Conservation (phyloP, 2,113 vertebrate genomes). For the Muntiacus muntjak region DNA sequence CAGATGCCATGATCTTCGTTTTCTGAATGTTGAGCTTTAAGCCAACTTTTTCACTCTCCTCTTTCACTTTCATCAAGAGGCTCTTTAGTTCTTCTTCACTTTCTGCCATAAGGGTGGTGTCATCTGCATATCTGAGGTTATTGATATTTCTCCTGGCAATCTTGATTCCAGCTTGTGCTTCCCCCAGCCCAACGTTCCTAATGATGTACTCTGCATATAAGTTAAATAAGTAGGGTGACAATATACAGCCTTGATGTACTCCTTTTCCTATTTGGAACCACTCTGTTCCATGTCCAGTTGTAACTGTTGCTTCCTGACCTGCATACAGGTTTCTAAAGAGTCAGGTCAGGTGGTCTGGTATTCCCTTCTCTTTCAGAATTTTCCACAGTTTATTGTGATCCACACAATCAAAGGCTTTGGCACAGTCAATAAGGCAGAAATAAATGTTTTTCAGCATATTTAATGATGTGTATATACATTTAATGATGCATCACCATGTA, state of each 20-base stretch:
- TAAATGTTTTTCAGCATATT: background rate
- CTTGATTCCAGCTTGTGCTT: background rate
- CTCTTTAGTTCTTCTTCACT: background rate
- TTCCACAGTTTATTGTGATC: background rate
- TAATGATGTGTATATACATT: background rate
- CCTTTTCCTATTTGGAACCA: background rate
- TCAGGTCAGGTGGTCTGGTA: background rate
- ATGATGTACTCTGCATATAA: background rate
- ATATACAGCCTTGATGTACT: background rate
- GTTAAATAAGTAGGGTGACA: background rate
- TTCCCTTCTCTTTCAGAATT: background rate
- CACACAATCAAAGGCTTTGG: background rate
- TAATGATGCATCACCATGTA: background rate
- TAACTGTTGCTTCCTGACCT: background rate
- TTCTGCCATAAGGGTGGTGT: background rate
- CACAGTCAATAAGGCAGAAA: background rate
- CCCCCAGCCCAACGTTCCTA: accelerated
- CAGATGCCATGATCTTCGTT: accelerated
- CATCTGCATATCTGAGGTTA: background rate
- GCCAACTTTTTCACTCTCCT: background rate
- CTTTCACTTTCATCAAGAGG: background rate
- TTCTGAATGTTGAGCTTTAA: background rate
- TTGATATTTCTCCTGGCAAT: accelerated
- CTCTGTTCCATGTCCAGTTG: background rate
- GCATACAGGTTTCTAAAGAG: background rate